These are phyloP conservation scores for Heterotis niloticus DNA, from an alignment of 2,113 vertebrate species.

Conservation along the genomic window DNA sequence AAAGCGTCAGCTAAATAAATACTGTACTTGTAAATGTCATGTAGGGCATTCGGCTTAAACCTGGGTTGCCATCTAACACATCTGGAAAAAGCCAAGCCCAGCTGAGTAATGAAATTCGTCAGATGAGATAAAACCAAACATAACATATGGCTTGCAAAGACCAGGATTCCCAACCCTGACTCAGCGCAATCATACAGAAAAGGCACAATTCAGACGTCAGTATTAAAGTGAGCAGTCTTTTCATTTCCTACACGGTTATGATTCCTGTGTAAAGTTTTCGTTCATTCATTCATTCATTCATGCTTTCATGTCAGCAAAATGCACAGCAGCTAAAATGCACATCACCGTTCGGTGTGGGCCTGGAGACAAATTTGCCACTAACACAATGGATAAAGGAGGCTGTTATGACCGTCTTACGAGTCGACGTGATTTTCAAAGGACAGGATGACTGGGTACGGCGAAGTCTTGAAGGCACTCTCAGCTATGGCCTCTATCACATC, in stretches of 20 bases:
- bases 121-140: too few species aligned
- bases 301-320: background rate
- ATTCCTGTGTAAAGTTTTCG: too few species aligned
- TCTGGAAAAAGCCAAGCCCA: too few species aligned
- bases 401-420: constrained; percentile 72
- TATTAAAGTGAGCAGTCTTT: background rate
- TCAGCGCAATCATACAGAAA: background rate
- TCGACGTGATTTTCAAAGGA: constrained; percentile 98
- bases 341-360: background rate
- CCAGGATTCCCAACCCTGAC: background rate
- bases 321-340: background rate
- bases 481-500: constrained; percentile 95
- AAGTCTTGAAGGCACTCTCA: constrained; percentile 96
- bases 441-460: constrained; percentile 85
- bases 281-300: too few species aligned
- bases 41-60: too few species aligned
- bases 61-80: too few species aligned
- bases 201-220: background rate
- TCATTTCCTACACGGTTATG: background rate
- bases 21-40: too few species aligned
- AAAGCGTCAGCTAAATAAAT: too few species aligned
- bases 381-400: background rate
- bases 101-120: too few species aligned
- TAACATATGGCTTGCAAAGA: too few species aligned
- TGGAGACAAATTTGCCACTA: background rate